Base-by-base conservation (phyloP, 1,140 invertebrate species). In the Drosophila jambulina region DNA sequence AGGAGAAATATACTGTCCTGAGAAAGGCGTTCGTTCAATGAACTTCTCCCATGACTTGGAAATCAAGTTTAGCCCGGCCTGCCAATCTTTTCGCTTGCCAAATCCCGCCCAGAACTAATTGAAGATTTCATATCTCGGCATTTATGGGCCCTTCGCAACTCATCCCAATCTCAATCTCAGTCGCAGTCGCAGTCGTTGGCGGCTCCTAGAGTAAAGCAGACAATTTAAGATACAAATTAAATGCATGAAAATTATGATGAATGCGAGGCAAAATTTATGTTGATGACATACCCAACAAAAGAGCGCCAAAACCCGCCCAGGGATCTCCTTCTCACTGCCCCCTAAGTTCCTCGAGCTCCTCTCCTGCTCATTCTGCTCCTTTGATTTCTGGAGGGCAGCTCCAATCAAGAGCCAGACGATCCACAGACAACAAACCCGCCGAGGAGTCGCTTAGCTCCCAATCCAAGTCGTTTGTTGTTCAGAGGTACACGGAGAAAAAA, bases 201-300 rank as follows among this genome's bases (percentile, higher is more conserved):
- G 48, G 57, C 65, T 81, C 64, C 48, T 60, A 77, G 67, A 67
- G 62, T 68, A 68, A 63, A 61, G 51, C 61, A 78, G 65, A 69
- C 84, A 88, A 90, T 90, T 90, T 88, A 88, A 85, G 76, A 67
- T 74, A 82, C 82, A 85, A 90, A 90, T 85, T 90, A 91, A 90
- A 90, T 90, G 81, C 78, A 85, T 82, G 82, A 59, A 90, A 90
- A 90, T 90, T 90, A 85, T 90, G 85, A 90, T 90, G 86, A 90
- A 90, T 90, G 85, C 75, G 81, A 82, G 78, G 68, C 75, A 77
- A 90, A 90, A 90, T 90, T 90, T 90, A 90, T 90, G 86, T 76
- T 90, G 85, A 90, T 90, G 85, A 90, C 85, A 88, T 88, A 70
- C 65, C 85, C 61, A 59, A 60, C 58, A 63, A 64, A 68, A 71